Conservation (phyloP, 2,113 vertebrate genomes). For the Onychorhynchus coronatus region DNA sequence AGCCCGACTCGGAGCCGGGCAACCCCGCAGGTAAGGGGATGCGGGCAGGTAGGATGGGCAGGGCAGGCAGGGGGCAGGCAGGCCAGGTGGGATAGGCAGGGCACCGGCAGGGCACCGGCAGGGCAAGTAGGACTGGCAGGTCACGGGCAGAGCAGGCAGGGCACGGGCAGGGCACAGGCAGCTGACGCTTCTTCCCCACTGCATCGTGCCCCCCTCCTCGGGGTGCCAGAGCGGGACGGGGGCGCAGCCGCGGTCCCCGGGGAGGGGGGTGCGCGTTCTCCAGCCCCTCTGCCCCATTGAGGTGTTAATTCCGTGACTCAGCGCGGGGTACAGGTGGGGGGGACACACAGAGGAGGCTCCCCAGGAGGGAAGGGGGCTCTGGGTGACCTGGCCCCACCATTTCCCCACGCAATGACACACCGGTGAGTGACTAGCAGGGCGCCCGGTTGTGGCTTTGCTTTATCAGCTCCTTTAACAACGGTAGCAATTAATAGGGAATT, state of each 20-base stretch:
- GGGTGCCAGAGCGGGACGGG: background rate
- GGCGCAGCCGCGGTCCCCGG: background rate
- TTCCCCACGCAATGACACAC: background rate
- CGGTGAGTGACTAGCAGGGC: background rate
- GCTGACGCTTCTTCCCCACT: background rate
- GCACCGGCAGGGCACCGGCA: background rate
- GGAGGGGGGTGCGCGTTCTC: background rate
- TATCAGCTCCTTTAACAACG: background rate
- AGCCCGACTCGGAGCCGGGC: background rate
- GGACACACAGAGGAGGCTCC: background rate
- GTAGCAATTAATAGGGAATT: background rate
- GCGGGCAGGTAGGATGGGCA: background rate
- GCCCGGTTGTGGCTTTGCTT: background rate
- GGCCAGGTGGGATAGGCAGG: background rate
- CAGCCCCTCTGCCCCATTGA: background rate
- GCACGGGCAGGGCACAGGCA: background rate
- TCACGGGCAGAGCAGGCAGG: background rate
- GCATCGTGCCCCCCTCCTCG: background rate
- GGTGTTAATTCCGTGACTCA: background rate
- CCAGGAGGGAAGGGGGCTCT: fast-evolving
- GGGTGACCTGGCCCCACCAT: background rate
- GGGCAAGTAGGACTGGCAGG: background rate
- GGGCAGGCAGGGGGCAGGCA: background rate
- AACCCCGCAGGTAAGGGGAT: background rate
- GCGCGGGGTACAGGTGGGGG: background rate